Percentiles rank a stretch among this genome's conserved stretches.
Conservation (phyloP, 2,113 vertebrate genomes). For the Actenoides lindsayi region DNA sequence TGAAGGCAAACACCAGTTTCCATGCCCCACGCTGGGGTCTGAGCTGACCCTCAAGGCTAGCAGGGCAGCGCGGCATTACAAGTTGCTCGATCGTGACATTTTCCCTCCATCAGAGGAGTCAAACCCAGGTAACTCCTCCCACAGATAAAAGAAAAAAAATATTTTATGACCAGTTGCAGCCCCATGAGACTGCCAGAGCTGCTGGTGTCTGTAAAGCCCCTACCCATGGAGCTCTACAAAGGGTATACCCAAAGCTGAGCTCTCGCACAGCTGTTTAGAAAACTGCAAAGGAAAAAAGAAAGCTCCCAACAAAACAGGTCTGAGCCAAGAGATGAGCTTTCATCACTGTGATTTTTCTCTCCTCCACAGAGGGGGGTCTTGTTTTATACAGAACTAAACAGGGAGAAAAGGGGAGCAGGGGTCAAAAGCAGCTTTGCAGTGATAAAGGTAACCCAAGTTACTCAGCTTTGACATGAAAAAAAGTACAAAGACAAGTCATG, state of each 20-base stretch:
- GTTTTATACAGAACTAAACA: neutral
- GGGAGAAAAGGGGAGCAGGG: neutral
- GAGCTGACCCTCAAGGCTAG: neutral
- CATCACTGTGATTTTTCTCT: neutral
- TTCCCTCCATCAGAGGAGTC: neutral
- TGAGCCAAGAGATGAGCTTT: neutral
- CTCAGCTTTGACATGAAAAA: neutral
- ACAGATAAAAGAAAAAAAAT: neutral
- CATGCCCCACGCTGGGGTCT: neutral
- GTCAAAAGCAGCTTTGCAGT: neutral
- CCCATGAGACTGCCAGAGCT: neutral
- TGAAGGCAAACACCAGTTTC: neutral
- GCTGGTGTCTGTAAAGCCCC: neutral
- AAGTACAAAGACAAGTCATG: neutral
- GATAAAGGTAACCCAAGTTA: neutral
- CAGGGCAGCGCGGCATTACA: neutral
- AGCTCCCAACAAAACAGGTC: neutral
- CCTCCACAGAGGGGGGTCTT: neutral
- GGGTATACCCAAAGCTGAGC: neutral
- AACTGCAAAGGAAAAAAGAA: neutral
- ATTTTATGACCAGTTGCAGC: neutral
- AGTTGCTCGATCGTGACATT: neutral
- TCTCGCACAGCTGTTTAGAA: neutral
- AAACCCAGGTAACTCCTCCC: neutral
- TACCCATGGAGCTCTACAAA: fast-evolving